Conservation (phyloP, 2,113 vertebrate species). For the Probosciger aterrimus region DNA sequence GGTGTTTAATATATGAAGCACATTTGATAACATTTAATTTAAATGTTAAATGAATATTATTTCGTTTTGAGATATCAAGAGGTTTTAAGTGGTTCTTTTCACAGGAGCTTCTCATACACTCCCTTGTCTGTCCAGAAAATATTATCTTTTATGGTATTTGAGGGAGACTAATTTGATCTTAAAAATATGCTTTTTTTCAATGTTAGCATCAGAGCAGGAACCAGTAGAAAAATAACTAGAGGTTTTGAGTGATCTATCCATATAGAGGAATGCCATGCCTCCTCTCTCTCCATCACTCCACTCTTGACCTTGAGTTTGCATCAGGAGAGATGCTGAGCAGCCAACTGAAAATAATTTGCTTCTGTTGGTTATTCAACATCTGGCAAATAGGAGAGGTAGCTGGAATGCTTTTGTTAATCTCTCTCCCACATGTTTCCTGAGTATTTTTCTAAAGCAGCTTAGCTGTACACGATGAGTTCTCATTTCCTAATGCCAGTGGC, state of each 20-base stretch:
- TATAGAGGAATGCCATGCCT: neutral
- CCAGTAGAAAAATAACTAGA: neutral
- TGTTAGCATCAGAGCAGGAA: neutral
- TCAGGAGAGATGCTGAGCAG: neutral
- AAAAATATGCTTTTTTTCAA: neutral
- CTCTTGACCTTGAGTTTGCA: neutral
- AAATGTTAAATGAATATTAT: neutral
- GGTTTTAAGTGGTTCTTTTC: neutral
- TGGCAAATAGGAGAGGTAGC: neutral
- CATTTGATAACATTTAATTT: neutral
- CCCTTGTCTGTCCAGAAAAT: neutral
- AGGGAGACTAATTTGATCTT: neutral
- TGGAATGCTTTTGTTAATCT: constrained; percentile 19
- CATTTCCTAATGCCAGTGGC: constrained; percentile 27
- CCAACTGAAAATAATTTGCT: neutral
- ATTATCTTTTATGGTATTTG: neutral
- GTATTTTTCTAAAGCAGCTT: constrained; percentile 59
- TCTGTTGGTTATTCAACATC: constrained; percentile 8
- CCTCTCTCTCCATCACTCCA: neutral
- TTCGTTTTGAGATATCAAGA: neutral
- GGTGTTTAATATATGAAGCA: neutral
- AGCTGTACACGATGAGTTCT: neutral
- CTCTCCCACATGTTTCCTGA: constrained; percentile 32
- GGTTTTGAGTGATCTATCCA: neutral
- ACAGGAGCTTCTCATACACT: neutral